phyloP scores from a whole-genome alignment of 2,888 invertebrate species.

The Amblyjoppa fuscipennis region DNA sequence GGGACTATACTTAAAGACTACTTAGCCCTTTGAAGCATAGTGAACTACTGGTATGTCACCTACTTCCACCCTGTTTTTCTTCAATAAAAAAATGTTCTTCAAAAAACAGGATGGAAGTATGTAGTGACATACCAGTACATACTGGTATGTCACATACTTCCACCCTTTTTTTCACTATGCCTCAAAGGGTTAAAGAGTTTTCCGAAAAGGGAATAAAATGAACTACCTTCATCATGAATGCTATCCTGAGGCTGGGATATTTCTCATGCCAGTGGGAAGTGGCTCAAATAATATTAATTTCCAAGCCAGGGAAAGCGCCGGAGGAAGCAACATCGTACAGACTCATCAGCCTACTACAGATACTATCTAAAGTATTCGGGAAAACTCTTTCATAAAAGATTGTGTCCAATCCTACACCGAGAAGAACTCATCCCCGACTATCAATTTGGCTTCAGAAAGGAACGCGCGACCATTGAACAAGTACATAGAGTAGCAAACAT shows the following conservation, averaged over 20 bases:
- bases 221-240: slow-evolving; percentile 80
- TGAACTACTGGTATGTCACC: too few relatives aligned
- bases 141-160: too few relatives aligned
- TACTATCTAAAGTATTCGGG: slow-evolving; percentile 32
- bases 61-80: too few relatives aligned
- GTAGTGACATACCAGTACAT: too few relatives aligned
- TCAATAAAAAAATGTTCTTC: too few relatives aligned
- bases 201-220: slow-evolving; percentile 73
- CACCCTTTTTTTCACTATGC: too few relatives aligned
- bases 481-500: slow-evolving; percentile 63
- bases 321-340: slow-evolving; percentile 68
- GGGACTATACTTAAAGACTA: slow-evolving; percentile 65
- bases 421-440: slow-evolving; percentile 18
- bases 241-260: slow-evolving; percentile 52
- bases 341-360: slow-evolving; percentile 39
- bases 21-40: too few relatives aligned
- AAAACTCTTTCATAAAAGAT: slow-evolving; percentile 33
- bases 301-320: slow-evolving; percentile 70
- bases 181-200: slow-evolving; percentile 65
- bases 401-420: neutral
- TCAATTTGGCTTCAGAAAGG: slow-evolving; percentile 31
- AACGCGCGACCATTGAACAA: slow-evolving; percentile 65
- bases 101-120: too few relatives aligned
- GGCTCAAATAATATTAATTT: slow-evolving; percentile 62
- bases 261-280: slow-evolving; percentile 74